Percentiles rank a stretch among this genome's conserved stretches.
Evolutionary conservation across 2,797 vertebrate species (phyloP).

Genomic region (Microchirus variegatus): DNA sequence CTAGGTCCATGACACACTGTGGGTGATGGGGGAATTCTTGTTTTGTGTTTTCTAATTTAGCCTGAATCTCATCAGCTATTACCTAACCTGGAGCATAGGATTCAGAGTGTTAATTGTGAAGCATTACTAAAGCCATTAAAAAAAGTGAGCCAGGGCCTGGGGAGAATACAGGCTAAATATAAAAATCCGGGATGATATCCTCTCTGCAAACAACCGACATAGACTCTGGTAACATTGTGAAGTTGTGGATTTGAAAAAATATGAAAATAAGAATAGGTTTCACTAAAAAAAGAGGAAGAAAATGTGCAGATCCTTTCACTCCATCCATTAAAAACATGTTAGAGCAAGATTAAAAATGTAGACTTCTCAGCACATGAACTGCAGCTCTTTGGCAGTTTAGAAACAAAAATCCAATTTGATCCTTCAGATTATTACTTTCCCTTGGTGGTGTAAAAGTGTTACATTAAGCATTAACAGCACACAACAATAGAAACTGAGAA

Average conservation of each 20-base stretch:
- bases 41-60: constrained; percentile 73
- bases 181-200: constrained; percentile 53
- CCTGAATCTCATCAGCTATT: constrained; percentile 69
- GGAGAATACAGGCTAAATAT: constrained; percentile 56
- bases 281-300: not conserved
- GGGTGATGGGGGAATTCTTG: constrained; percentile 69
- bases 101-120: constrained; percentile 79
- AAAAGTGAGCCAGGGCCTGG: constrained; percentile 71
- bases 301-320: not conserved
- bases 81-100: constrained; percentile 64
- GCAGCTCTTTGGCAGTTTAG: too few relatives aligned
- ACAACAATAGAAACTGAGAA: not conserved
- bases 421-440: not conserved
- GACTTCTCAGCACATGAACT: not conserved
- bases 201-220: constrained; percentile 42
- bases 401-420: too few relatives aligned
- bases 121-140: constrained; percentile 77
- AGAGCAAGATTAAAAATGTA: not conserved
- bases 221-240: constrained; percentile 15
- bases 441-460: not conserved
- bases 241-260: constrained; percentile 23
- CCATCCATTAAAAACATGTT: not conserved
- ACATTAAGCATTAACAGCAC: not conserved
- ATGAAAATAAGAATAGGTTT: not conserved
- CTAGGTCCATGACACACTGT: constrained; percentile 63